Evolutionary conservation across 2,888 invertebrate species (phyloP).

Genomic region (Trachelus iudaicus): DNA sequence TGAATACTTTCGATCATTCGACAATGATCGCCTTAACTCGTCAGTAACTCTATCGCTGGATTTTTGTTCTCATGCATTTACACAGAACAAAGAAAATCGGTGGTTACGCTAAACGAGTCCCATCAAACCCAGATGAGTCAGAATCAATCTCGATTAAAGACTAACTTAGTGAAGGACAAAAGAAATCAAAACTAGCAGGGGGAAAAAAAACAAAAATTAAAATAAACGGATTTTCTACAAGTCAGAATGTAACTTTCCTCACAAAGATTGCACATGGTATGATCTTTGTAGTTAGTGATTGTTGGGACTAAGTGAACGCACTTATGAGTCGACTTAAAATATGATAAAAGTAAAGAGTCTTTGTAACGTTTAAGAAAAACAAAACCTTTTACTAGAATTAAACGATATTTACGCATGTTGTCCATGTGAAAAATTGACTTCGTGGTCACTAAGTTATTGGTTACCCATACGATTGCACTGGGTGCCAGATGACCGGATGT

Average conservation of each 20-base stretch:
- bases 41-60: neutral
- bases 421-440: neutral
- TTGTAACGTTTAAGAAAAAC: neutral
- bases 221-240: neutral
- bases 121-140: neutral
- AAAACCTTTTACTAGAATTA: neutral
- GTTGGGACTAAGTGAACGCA: neutral
- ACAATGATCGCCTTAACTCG: neutral
- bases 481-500: neutral
- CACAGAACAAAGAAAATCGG: neutral
- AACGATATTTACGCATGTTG: neutral
- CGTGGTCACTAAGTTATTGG: neutral
- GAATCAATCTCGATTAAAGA: neutral
- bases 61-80: neutral
- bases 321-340: neutral
- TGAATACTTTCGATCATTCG: neutral
- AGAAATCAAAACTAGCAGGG: neutral
- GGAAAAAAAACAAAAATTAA: neutral
- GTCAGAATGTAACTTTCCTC: neutral
- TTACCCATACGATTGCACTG: neutral
- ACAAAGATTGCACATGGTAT: neutral
- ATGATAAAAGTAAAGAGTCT: neutral
- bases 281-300: neutral
- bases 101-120: neutral
- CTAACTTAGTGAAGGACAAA: neutral